A percentile compares a stretch with the other conserved stretches of the same genome.
Conservation (phyloP, 2,113 vertebrate species). For the Arizona elegans region DNA sequence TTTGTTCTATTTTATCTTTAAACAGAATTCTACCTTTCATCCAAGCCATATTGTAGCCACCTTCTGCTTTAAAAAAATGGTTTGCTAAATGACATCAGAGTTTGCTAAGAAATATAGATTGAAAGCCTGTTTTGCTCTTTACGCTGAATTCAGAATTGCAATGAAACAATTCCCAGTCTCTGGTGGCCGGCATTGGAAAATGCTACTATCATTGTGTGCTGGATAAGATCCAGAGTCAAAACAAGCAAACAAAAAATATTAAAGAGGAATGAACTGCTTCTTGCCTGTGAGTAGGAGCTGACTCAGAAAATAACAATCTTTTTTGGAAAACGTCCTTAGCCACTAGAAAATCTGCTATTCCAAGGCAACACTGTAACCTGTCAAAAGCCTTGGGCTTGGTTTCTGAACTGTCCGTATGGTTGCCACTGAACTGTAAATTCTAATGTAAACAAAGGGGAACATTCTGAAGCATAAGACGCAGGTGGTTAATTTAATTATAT, state of each 20-base stretch:
- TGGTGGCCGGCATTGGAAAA: not conserved
- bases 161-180: not conserved
- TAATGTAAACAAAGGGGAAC: not conserved
- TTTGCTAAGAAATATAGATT: not conserved
- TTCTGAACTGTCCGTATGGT: not conserved
- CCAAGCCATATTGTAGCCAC: not conserved
- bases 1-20: not conserved
- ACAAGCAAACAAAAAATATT: too few relatives aligned
- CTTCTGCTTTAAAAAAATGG: not conserved
- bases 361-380: not conserved
- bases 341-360: not conserved
- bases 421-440: not conserved
- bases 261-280: not conserved
- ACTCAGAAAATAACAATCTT: not conserved
- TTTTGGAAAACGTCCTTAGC: not conserved
- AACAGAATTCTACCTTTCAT: not conserved
- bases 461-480: not conserved
- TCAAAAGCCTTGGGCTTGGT: not conserved
- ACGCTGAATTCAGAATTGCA: not conserved
- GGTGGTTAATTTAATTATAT: not conserved
- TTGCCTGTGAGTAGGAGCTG: not conserved
- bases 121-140: not conserved
- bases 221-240: not conserved
- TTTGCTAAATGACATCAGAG: not conserved
- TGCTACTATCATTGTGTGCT: not conserved